Conservation (phyloP, 2,888 invertebrate genomes). For the Eupeodes latifasciatus region DNA sequence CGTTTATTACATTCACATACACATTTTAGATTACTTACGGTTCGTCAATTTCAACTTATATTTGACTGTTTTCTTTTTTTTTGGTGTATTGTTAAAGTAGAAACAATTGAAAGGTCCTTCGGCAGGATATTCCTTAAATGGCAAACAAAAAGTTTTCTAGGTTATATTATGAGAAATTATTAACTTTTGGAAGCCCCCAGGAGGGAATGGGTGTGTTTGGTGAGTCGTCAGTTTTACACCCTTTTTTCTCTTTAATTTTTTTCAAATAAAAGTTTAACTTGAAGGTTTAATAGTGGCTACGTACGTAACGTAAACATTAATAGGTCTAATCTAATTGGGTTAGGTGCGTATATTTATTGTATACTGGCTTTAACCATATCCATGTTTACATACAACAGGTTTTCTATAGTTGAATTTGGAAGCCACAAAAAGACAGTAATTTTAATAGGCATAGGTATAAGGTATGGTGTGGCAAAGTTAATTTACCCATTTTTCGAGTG, state of each 20-base stretch:
- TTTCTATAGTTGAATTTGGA: background rate
- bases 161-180: background rate
- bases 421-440: slow-evolving; percentile 5
- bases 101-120: background rate
- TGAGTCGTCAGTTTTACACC: background rate
- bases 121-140: slow-evolving; percentile 24
- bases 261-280: slow-evolving; percentile 24
- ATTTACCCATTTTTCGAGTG: slow-evolving; percentile 4
- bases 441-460: background rate
- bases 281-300: background rate
- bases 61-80: background rate
- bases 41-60: slow-evolving; percentile 9
- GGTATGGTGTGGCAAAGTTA: background rate
- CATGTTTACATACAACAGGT: background rate
- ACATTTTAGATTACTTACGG: background rate
- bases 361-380: background rate
- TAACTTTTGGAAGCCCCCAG: background rate
- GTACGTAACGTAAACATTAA: slow-evolving; percentile 50
- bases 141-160: slow-evolving; percentile 32
- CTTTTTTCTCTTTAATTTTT: background rate
- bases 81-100: background rate
- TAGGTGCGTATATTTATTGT: background rate
- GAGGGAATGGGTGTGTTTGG: background rate
- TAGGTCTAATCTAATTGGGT: background rate
- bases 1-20: background rate